Conservation (phyloP, 2,888 invertebrate genomes). For the Agelastica alni region DNA sequence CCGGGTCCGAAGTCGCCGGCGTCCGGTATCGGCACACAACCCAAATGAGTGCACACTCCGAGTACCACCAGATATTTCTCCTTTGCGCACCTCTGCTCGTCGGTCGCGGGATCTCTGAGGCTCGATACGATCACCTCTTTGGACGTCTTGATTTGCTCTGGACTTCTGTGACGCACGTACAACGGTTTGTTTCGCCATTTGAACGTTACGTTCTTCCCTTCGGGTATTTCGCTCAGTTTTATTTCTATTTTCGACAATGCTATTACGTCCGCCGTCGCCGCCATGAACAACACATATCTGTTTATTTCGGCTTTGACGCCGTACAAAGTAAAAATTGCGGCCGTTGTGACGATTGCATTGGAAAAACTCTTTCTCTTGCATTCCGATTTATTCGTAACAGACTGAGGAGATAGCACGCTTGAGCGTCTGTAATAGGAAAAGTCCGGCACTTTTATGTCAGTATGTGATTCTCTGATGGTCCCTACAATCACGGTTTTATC, state of each 20-base stretch:
- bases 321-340: slow-evolving; percentile 64
- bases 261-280: slow-evolving; percentile 73
- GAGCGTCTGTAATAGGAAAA: slow-evolving; percentile 80
- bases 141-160: slow-evolving; percentile 68
- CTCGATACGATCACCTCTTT: slow-evolving; percentile 62
- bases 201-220: slow-evolving; percentile 66
- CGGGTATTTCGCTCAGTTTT: slow-evolving; percentile 68
- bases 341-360: slow-evolving; percentile 76
- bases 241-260: slow-evolving; percentile 80
- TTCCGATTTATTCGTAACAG: slow-evolving; percentile 60
- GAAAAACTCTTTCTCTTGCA: slow-evolving; percentile 74
- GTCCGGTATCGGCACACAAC: slow-evolving; percentile 80
- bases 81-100: slow-evolving; percentile 52
- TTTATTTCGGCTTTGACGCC: slow-evolving; percentile 62
- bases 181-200: slow-evolving; percentile 83
- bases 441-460: slow-evolving; percentile 86
- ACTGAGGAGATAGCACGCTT: slow-evolving; percentile 63
- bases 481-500: not conserved
- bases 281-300: slow-evolving; percentile 64
- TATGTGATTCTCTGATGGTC: slow-evolving; percentile 66
- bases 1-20: slow-evolving; percentile 66
- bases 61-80: slow-evolving; percentile 76
- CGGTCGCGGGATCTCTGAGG: slow-evolving; percentile 68
- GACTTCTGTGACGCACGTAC: slow-evolving; percentile 73
- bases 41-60: slow-evolving; percentile 80